Evolutionary conservation across 1,140 invertebrate genomes (phyloP).

Genomic region (Pseudomyrmex concolor): DNA sequence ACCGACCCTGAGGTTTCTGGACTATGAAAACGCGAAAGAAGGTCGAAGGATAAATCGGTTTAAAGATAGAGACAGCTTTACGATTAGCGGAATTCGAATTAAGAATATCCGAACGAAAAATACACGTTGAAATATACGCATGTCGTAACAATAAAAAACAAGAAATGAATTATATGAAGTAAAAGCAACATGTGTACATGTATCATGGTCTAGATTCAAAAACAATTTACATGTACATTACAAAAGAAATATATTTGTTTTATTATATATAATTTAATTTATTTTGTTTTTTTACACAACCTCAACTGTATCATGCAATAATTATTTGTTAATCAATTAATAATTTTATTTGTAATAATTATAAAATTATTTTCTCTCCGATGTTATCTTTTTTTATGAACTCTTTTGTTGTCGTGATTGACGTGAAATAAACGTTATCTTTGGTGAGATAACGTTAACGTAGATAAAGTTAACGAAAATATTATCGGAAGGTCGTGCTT

Average conservation of each 20-base stretch:
- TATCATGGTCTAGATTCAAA: too few relatives aligned
- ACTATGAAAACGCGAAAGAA: background rate
- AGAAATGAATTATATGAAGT: too few relatives aligned
- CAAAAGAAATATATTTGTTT: too few relatives aligned
- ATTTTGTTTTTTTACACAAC: background rate
- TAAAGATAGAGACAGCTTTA: background rate
- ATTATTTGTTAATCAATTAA: too few relatives aligned
- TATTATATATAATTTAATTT: background rate
- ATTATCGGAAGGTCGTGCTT: slow-evolving; percentile 30
- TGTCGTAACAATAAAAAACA: background rate
- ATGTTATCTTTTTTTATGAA: background rate
- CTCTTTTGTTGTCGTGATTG: background rate
- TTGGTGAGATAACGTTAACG: background rate
- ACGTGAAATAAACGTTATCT: background rate
- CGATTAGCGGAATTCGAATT: background rate
- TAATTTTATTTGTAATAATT: background rate
- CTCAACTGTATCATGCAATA: background rate
- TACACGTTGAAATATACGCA: background rate
- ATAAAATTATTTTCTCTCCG: background rate
- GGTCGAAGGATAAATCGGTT: background rate
- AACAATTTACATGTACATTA: too few relatives aligned
- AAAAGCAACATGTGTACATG: too few relatives aligned
- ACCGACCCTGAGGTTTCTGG: background rate
- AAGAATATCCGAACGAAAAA: background rate
- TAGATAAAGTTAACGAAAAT: background rate